Conservation (phyloP, 2,113 vertebrate species). For the Gymnarchus niloticus region DNA sequence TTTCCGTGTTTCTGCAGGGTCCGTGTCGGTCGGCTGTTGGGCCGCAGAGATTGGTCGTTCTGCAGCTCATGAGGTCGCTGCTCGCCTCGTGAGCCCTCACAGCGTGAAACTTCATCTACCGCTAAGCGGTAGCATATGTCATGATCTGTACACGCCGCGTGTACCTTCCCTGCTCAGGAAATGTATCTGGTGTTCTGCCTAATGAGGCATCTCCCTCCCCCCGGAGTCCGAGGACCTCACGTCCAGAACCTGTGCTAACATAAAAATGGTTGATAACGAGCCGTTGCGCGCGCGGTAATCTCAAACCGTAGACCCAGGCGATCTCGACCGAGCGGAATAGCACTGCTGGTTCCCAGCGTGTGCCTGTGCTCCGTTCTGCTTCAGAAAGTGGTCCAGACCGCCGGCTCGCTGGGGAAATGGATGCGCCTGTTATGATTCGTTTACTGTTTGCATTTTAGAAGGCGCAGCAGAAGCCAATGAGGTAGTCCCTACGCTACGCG, state of each 20-base stretch:
- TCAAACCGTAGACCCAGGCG: no score
- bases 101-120: background rate
- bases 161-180: background rate
- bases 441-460: background rate
- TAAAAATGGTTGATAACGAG: background rate
- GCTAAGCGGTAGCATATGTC: slow-evolving; percentile 3
- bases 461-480: background rate
- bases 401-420: background rate
- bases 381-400: background rate
- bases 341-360: background rate
- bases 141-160: background rate
- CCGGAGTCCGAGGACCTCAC: background rate
- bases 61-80: background rate
- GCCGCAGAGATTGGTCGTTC: background rate
- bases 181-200: background rate
- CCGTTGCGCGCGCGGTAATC: no score
- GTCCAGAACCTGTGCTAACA: background rate
- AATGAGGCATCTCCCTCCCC: background rate
- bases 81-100: background rate
- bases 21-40: background rate
- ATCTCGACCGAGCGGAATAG: background rate
- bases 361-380: background rate
- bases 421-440: background rate
- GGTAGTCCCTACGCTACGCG: background rate
- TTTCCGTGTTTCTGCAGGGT: background rate